Evolutionary conservation across 2,888 invertebrate genomes (phyloP).

Genomic region (Euzetes globulus): DNA sequence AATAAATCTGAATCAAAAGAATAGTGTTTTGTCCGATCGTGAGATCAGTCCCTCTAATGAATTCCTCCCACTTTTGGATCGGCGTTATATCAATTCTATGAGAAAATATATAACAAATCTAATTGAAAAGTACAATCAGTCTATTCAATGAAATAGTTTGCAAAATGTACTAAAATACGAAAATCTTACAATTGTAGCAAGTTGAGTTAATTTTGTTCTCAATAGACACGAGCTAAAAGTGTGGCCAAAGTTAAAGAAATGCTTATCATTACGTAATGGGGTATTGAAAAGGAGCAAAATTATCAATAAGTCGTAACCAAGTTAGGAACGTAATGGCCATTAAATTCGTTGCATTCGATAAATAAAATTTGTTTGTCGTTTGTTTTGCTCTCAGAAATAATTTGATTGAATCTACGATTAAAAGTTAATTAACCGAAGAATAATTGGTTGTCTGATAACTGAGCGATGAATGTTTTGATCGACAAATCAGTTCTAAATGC

Average conservation of each 20-base stretch:
- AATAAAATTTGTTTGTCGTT: neutral
- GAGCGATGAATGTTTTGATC: neutral
- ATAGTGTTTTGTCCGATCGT: neutral
- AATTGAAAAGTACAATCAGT: constrained; percentile 1
- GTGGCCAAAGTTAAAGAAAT: too few species aligned
- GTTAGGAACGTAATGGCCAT: too few species aligned
- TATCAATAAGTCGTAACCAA: too few species aligned
- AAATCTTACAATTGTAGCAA: too few species aligned
- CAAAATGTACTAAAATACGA: too few species aligned
- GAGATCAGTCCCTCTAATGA: neutral
- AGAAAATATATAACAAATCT: neutral
- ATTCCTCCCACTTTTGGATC: neutral
- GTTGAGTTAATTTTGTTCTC: too few species aligned
- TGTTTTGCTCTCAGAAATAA: neutral
- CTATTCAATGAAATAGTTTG: too few species aligned
- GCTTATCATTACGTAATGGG: too few species aligned
- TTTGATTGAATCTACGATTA: neutral
- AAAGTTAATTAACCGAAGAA: neutral
- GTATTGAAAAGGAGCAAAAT: too few species aligned
- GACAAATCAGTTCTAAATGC: neutral
- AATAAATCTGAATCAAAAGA: constrained; percentile 10
- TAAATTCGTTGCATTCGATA: too few species aligned
- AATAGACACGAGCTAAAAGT: too few species aligned
- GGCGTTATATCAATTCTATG: neutral
- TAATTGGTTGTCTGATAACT: neutral